A percentile compares a stretch with the other conserved stretches of the same genome.
These are phyloP conservation scores for Drosophila fulvimacula DNA, from an alignment of 2,888 invertebrate species.

Conservation along the genomic window DNA sequence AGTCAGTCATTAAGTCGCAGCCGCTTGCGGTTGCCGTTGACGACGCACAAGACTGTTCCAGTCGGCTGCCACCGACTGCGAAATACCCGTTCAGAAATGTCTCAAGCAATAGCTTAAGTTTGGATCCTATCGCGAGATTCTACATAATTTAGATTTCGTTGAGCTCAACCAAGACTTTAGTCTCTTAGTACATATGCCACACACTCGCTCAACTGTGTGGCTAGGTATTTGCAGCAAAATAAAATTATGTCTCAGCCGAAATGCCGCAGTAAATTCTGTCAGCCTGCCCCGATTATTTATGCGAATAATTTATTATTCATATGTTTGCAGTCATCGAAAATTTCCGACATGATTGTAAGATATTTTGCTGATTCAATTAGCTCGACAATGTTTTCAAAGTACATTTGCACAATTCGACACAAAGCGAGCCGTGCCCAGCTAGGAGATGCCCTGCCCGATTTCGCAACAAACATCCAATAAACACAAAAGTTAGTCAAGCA, in stretches of 20 bases:
- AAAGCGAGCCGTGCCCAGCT: not conserved
- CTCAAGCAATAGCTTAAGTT: no score
- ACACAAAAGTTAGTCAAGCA: conserved; percentile 1
- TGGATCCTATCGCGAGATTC: not conserved
- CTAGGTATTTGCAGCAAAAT: not conserved
- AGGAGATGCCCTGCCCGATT: not conserved
- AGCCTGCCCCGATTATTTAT: not conserved
- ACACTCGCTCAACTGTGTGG: not conserved
- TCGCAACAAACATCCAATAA: conserved; percentile 1
- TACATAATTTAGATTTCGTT: not conserved
- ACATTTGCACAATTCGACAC: not conserved
- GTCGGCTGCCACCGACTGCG: conserved; percentile 1
- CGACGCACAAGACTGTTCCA: not conserved
- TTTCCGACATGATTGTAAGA: not conserved
- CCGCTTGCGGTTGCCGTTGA: conserved; percentile 31
- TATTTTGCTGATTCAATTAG: not conserved
- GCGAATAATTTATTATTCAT: not conserved
- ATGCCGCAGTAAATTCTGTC: not conserved
- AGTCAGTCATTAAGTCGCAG: conserved; percentile 57
- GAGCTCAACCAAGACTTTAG: not conserved
- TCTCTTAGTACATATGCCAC: not conserved
- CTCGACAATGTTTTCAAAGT: not conserved
- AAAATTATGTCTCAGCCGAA: not conserved
- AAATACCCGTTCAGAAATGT: not conserved
- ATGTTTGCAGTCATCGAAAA: not conserved